These are phyloP conservation scores for Mastomys natalensis DNA, from an alignment of 2,113 vertebrate species.

Conservation along the genomic window DNA sequence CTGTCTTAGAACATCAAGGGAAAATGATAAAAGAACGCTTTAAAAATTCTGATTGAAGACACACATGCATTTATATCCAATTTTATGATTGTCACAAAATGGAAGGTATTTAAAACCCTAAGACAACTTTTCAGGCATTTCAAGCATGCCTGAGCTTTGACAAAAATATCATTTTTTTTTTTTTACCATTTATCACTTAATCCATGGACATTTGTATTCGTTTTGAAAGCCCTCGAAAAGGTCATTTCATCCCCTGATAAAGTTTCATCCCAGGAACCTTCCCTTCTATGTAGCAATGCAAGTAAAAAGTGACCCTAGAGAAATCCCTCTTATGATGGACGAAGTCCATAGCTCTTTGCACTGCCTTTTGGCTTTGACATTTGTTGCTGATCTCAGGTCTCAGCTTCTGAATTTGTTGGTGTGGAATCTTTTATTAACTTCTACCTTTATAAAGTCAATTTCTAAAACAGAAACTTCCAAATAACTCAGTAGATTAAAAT, in stretches of 20 bases:
- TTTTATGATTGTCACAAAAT: slow-evolving; percentile 61
- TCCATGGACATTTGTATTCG: slow-evolving; percentile 15
- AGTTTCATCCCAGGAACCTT: slow-evolving; percentile 15
- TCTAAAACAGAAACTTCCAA: slow-evolving; percentile 1
- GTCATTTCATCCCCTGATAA: slow-evolving; percentile 23
- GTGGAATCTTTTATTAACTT: neutral
- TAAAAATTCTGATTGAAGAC: slow-evolving; percentile 38
- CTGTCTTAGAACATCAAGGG: neutral
- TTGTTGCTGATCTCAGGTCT: neutral
- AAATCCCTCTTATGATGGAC: neutral
- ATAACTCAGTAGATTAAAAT: neutral
- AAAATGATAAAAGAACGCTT: slow-evolving; percentile 28
- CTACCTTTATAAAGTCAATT: neutral
- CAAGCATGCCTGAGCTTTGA: slow-evolving; percentile 26
- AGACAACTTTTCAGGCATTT: slow-evolving; percentile 2
- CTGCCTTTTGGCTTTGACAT: neutral
- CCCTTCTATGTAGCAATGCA: slow-evolving; percentile 14
- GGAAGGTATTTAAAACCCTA: slow-evolving; percentile 51
- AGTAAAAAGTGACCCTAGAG: neutral
- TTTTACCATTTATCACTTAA: slow-evolving; percentile 51
- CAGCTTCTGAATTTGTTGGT: slow-evolving; percentile 11
- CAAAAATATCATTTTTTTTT: slow-evolving; percentile 48
- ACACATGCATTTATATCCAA: slow-evolving; percentile 45
- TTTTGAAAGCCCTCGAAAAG: slow-evolving; percentile 46
- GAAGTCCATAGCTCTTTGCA: neutral